phyloP scores from a whole-genome alignment of 2,888 invertebrate species.

The Meteorus colon region DNA sequence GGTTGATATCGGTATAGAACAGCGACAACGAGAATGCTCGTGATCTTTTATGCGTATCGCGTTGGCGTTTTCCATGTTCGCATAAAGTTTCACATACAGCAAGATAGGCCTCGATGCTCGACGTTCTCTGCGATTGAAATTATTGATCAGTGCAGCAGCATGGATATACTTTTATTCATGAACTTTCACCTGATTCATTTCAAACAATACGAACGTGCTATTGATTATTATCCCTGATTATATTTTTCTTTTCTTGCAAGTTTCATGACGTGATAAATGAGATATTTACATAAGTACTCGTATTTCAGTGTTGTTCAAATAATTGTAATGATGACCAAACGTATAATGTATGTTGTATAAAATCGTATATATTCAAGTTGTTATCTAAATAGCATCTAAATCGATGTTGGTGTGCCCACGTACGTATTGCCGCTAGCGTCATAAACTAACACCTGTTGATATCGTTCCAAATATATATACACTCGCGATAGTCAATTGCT shows the following conservation, averaged over 20 bases:
- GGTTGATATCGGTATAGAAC: conserved; percentile 40
- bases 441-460: conserved; percentile 71
- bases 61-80: conserved; percentile 63
- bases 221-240: background rate
- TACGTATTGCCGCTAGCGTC: conserved; percentile 61
- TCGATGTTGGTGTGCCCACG: conserved; percentile 69
- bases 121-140: conserved; percentile 59
- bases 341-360: background rate
- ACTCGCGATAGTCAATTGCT: background rate
- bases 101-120: conserved; percentile 59
- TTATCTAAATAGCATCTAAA: conserved; percentile 71
- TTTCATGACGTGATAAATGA: background rate
- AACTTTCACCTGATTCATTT: conserved; percentile 20
- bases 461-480: conserved; percentile 44
- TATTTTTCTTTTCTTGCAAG: background rate
- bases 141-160: conserved; percentile 54
- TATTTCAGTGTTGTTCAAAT: conserved; percentile 52
- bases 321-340: conserved; percentile 11
- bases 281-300: conserved; percentile 53
- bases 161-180: conserved; percentile 13
- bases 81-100: conserved; percentile 54
- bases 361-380: conserved; percentile 5
- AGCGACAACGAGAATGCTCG: conserved; percentile 55
- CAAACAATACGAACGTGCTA: background rate
- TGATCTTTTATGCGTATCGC: conserved; percentile 60